Evolutionary conservation across 2,888 invertebrate genomes (phyloP), one percentile per base, ranked within the genome.

Genomic region (Nyleta sp.): DNA sequence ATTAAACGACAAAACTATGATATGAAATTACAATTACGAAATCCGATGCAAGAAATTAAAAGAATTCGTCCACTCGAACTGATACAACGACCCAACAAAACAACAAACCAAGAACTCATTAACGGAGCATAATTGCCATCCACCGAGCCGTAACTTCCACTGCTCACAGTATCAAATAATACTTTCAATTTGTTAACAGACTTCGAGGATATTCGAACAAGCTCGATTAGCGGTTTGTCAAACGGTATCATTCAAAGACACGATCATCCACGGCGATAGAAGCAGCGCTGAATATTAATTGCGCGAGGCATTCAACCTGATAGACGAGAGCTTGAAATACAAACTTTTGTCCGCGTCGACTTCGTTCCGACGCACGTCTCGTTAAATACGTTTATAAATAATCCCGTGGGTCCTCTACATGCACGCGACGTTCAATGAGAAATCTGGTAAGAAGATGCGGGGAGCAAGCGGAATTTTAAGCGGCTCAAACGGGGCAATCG

Each of bases 221-320:
- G 44, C 28, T 15, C 42, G 65, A 46, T 67, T 67, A 67, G 67
- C 67, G 67, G 55, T 67, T 67, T 55, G 53, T 67, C 67, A 55
- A 67, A 55, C 55, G 67, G 65, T 55, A 67, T 67, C 53, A 46
- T 46, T 67, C 46, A 67, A 53, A 65, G 67, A 50, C 55, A 55
- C 46, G 67, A 46, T 55, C 55, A 55, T 46, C 35, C 28, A 38
- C 11, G 28, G 24, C 13, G 24, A 46, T 67, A 55, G 22, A 55
- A 40, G 24, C 35, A 35, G 24, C 13, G 42, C 33, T 55, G 67
- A 67, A 67, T 67, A 65, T 52, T 65, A 65, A 65, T 42, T 52
- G 38, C 42, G 22, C 22, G 28, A 42, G 53, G 20, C 65, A 65
- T 53, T 53, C 53, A 44, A 65, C 35, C 42, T 33, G 53, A 20